Evolutionary conservation across 2,888 invertebrate genomes (phyloP), one percentile per base, ranked within the genome.

Genomic region (Entomobrya proxima): DNA sequence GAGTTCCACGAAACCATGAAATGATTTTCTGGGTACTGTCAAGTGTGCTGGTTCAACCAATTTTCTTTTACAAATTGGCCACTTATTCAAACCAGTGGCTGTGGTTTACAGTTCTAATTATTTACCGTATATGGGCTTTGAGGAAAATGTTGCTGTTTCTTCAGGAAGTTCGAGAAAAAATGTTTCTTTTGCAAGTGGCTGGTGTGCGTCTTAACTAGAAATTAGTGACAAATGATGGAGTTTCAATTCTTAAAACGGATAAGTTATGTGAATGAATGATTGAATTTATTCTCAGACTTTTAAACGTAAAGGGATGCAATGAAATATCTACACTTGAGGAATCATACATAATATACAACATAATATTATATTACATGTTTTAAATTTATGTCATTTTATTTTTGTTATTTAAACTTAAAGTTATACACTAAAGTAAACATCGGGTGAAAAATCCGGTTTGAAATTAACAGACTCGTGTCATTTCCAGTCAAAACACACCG

Each of bases 401-500:
- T 50, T 50, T 50, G 15, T 7, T 50, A 15, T n/a, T 50, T 15
- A 13, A 50, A 50, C n/a, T 6, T 11, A 15, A 40, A 40, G 44
- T 40, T 40, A 15, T 40, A 11, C 15, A 7, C 7, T 11, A 11
- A 40, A 11, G 7, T 40, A 7, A 7, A 40, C 9, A 7, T 40
- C 44, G 15, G 15, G 44, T n/a, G 44, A 11, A 11, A 40, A 40
- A 40, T 15, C 15, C 15, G 7, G 15, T 40, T 40, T 15, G 15
- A 40, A 40, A 40, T 40, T 40, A 11, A 11, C 15, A 50, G 7
- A 7, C 21, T 18, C 30, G 7, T n/a, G 3, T 47, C 50, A 74
- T 74, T 74, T 74, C 72, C 72, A 74, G 32, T 32, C 32, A 74
- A 74, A 74, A 13, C 72, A 27, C 9, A 74, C 72, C 9, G 27